Evolutionary conservation across 1,140 invertebrate genomes (phyloP).

Genomic region (Himalopsyche phryganea): DNA sequence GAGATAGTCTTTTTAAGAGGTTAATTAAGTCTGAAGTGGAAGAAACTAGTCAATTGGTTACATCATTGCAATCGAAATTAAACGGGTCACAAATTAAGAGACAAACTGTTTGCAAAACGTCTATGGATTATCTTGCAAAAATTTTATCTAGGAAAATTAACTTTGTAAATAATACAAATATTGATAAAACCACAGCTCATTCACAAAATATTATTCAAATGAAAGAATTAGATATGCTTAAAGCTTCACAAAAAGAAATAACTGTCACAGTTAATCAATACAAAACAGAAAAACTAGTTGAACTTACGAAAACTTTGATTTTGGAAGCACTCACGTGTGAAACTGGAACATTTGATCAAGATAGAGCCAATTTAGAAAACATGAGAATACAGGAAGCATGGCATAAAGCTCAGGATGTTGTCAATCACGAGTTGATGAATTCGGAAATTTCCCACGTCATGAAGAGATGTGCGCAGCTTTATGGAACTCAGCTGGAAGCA

Average conservation of each 20-base stretch:
- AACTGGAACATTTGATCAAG: slow-evolving; percentile 41
- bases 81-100: slow-evolving; percentile 55
- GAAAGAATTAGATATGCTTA: slow-evolving; percentile 56
- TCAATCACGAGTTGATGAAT: slow-evolving; percentile 68
- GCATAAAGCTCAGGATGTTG: slow-evolving; percentile 64
- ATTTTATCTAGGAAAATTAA: slow-evolving; percentile 61
- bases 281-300: slow-evolving; percentile 64
- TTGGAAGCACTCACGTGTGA: slow-evolving; percentile 60
- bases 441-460: slow-evolving; percentile 71
- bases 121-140: slow-evolving; percentile 62
- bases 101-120: slow-evolving; percentile 51
- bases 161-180: slow-evolving; percentile 39
- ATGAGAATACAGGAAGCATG: slow-evolving; percentile 61
- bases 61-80: slow-evolving; percentile 63
- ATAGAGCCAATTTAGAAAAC: slow-evolving; percentile 42
- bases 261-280: slow-evolving; percentile 60
- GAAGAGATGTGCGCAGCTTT: slow-evolving; percentile 61
- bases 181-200: slow-evolving; percentile 36
- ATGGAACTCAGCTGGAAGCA: slow-evolving; percentile 53
- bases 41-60: slow-evolving; percentile 71
- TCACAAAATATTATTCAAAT: slow-evolving; percentile 43
- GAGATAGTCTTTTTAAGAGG: slow-evolving; percentile 54
- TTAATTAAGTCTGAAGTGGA: slow-evolving; percentile 60
- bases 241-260: slow-evolving; percentile 59
- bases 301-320: slow-evolving; percentile 63